Percentiles rank a stretch among this genome's conserved stretches.
phyloP scores from a whole-genome alignment of 35 echinoderm and acorn worm genomes.

The Holothuria glaberrima region DNA sequence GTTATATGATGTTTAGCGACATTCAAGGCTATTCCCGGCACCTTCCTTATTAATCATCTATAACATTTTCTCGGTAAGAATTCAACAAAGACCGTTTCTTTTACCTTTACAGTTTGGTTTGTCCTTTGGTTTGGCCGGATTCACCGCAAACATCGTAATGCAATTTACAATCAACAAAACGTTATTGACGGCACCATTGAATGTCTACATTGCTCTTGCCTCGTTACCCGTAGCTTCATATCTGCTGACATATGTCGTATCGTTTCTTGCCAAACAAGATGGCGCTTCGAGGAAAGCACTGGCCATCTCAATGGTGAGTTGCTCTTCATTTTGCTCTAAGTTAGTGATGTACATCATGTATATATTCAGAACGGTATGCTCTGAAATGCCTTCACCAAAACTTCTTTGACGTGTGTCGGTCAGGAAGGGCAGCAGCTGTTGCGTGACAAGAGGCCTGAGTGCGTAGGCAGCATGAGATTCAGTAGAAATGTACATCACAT shows the following conservation, averaged over 20 bases:
- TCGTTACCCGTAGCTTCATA: slow-evolving; percentile 9
- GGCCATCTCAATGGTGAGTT: slow-evolving; percentile 30
- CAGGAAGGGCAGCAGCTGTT: no score
- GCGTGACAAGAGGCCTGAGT: no score
- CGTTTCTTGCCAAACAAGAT: slow-evolving; percentile 5
- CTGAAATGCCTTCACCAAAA: no score
- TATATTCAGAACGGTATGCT: no score
- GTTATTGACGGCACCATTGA: slow-evolving; percentile 3
- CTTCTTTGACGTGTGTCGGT: no score
- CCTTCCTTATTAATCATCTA: background rate
- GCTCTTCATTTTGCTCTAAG: no score
- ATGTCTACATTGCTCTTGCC: slow-evolving; percentile 30
- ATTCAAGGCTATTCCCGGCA: no score
- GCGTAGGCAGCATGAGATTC: no score
- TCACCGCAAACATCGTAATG: background rate
- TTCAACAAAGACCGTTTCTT: background rate
- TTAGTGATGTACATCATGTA: no score
- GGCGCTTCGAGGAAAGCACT: slow-evolving; percentile 4
- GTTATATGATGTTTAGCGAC: no score
- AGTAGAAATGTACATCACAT: no score
- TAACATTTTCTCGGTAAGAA: background rate
- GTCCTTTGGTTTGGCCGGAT: slow-evolving; percentile 24
- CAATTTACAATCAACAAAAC: slow-evolving; percentile 40
- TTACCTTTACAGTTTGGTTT: slow-evolving; percentile 15
- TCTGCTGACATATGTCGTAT: background rate